Evolutionary conservation across 2,113 vertebrate genomes (phyloP).

Genomic region (Pteropus alecto): DNA sequence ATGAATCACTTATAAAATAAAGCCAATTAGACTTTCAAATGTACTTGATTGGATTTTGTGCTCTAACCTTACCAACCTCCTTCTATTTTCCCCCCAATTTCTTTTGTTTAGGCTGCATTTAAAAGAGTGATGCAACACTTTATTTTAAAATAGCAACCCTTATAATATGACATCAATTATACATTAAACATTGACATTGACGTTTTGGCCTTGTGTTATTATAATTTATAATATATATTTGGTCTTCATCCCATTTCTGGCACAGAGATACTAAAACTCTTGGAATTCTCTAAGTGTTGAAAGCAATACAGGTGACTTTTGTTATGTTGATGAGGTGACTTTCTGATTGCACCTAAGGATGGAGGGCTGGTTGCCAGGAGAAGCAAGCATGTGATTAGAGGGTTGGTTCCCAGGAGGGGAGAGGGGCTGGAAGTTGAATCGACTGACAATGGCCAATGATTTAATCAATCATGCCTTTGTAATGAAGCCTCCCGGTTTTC

Average conservation of each 20-base stretch:
- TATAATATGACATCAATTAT: too few species aligned
- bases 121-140: too few species aligned
- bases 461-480: neutral
- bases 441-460: neutral
- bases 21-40: too few species aligned
- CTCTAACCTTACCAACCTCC: neutral
- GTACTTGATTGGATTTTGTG: too few species aligned
- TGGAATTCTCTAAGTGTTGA: neutral
- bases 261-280: neutral
- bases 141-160: too few species aligned
- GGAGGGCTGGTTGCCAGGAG: neutral
- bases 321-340: neutral
- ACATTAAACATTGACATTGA: neutral
- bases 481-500: neutral
- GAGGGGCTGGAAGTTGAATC: neutral
- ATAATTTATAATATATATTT: neutral
- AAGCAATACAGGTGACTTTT: neutral
- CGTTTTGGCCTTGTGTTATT: neutral
- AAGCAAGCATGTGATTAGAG: neutral
- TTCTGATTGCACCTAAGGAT: neutral
- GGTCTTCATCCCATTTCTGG: neutral
- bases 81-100: rapidly evolving
- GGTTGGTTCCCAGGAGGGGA: neutral
- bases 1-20: too few species aligned
- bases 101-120: neutral